phyloP scores from a whole-genome alignment of 2,113 vertebrate species.

The Oxyruncus cristatus region DNA sequence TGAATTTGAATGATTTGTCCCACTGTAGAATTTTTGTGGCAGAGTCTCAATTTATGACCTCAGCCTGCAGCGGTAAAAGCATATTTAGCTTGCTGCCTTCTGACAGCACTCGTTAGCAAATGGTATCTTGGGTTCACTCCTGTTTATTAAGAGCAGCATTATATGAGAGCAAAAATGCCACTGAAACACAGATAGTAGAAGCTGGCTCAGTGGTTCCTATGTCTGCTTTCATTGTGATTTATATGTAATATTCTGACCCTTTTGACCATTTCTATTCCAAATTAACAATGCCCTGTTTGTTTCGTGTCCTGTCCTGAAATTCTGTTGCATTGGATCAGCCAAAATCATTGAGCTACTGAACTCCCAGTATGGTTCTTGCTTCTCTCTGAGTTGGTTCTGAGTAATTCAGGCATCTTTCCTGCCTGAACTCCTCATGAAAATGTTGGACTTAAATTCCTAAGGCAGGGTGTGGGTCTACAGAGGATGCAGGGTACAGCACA shows the following conservation, averaged over 20 bases:
- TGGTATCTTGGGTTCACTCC: background rate
- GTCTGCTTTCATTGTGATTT: background rate
- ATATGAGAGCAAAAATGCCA: background rate
- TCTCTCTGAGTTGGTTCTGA: background rate
- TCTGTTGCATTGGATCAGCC: background rate
- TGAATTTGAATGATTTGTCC: background rate
- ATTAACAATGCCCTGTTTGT: background rate
- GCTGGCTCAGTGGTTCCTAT: background rate
- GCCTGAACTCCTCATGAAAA: background rate
- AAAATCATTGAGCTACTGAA: background rate
- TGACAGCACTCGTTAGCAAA: background rate
- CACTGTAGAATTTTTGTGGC: background rate
- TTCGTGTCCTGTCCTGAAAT: background rate
- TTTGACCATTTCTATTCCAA: background rate
- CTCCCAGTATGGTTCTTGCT: background rate
- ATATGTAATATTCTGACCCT: background rate
- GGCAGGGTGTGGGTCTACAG: background rate
- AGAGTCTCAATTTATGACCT: background rate
- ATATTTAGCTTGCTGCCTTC: background rate
- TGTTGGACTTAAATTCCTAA: background rate
- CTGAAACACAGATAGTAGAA: background rate
- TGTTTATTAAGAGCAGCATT: background rate
- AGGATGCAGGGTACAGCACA: background rate
- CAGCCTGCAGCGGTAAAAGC: background rate
- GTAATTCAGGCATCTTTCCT: background rate